Percentiles rank a stretch among this genome's conserved stretches.
These are phyloP conservation scores for Barypeithes pellucidus DNA, from an alignment of 2,888 invertebrate genomes.

Conservation along the genomic window DNA sequence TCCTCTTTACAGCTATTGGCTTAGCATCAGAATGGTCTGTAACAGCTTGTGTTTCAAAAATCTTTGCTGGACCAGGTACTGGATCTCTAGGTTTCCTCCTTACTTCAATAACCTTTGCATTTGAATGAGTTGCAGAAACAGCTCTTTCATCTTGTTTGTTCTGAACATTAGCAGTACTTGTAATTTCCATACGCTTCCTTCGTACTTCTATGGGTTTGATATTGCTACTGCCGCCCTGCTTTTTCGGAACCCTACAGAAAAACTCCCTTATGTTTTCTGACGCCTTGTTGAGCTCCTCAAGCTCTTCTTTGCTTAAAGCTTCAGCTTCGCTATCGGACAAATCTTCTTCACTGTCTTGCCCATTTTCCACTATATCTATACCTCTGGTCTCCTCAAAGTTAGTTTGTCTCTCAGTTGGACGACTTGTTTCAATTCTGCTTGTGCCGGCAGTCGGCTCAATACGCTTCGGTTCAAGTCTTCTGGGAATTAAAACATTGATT, in stretches of 20 bases:
- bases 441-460: neutral
- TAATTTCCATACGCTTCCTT: conserved; percentile 14
- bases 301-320: conserved; percentile 27
- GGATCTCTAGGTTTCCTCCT: conserved; percentile 6
- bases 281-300: conserved; percentile 33
- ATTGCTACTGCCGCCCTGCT: neutral
- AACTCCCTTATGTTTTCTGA: conserved; percentile 44
- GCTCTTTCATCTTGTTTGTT: neutral
- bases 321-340: conserved; percentile 3
- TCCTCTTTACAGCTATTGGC: conserved; percentile 39
- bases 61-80: neutral
- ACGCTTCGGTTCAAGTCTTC: conserved; percentile 12
- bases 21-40: conserved; percentile 13
- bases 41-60: too few relatives aligned
- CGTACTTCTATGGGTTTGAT: conserved; percentile 21
- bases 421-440: neutral
- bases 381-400: neutral
- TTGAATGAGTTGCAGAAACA: conserved; percentile 4
- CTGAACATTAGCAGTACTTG: neutral
- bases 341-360: neutral
- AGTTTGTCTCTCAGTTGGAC: neutral
- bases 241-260: conserved; percentile 35
- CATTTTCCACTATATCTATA: neutral
- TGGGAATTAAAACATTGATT: conserved; percentile 2
- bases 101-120: conserved; percentile 20